These are phyloP conservation scores for rabbit (Oryctolagus cuniculus) DNA, from an alignment of 2,113 vertebrate genomes.

Conservation along the genomic window mOryCun1.1 NC_091449.1:53993501-53994000, in stretches of 20 bases:
- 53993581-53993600: background rate
- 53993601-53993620: background rate
- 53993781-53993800: background rate
- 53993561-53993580: conserved; percentile 24
- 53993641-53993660: background rate
- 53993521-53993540: background rate
- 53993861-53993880: background rate
- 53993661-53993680: background rate
- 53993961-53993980: background rate
- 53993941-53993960: background rate
- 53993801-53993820: conserved; percentile 48
- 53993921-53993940: background rate
- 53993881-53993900: background rate
- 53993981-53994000: background rate
- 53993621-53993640: background rate
- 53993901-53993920: background rate
- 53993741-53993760: background rate
- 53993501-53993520: conserved; percentile 26
- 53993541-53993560: background rate
- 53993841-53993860: background rate
- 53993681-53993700: background rate
- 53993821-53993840: background rate
- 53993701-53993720: background rate
- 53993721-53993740: background rate
- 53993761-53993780: background rate